Percentiles rank a stretch among this genome's conserved stretches.
These are phyloP conservation scores for Ceuthmochares aereus DNA, from an alignment of 2,113 vertebrate genomes.

Conservation along the genomic window DNA sequence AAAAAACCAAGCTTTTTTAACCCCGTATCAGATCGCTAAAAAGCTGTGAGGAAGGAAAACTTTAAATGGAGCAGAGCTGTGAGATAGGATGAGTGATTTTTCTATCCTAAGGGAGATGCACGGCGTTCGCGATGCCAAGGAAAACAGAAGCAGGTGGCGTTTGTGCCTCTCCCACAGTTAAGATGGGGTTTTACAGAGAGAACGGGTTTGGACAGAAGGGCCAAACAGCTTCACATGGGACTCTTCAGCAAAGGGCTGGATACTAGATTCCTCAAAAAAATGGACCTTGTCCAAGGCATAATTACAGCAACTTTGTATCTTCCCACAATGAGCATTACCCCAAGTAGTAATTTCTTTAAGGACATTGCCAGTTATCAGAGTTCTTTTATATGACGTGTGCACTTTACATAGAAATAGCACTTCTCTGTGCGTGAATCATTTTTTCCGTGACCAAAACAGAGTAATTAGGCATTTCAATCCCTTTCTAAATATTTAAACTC, in stretches of 20 bases:
- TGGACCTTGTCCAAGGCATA: background rate
- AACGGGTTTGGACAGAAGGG: background rate
- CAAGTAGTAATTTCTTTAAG: background rate
- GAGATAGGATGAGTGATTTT: background rate
- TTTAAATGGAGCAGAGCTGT: background rate
- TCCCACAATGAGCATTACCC: background rate
- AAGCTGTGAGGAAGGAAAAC: background rate
- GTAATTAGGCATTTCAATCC: background rate
- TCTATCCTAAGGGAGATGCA: background rate
- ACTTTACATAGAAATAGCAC: background rate
- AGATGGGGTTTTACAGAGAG: background rate
- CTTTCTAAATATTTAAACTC: background rate
- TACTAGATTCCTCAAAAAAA: background rate
- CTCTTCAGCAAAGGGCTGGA: background rate
- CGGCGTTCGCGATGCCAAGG: background rate
- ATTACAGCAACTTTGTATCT: background rate
- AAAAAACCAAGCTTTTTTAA: background rate
- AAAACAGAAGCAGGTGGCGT: background rate
- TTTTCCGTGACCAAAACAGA: background rate
- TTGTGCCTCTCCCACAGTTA: background rate
- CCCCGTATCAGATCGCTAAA: background rate
- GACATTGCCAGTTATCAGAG: background rate
- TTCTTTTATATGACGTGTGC: background rate
- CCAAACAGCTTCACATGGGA: background rate
- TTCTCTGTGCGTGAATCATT: background rate